Evolutionary conservation across 2,113 vertebrate genomes (phyloP).

Genomic region (Lucifuga dentata): DNA sequence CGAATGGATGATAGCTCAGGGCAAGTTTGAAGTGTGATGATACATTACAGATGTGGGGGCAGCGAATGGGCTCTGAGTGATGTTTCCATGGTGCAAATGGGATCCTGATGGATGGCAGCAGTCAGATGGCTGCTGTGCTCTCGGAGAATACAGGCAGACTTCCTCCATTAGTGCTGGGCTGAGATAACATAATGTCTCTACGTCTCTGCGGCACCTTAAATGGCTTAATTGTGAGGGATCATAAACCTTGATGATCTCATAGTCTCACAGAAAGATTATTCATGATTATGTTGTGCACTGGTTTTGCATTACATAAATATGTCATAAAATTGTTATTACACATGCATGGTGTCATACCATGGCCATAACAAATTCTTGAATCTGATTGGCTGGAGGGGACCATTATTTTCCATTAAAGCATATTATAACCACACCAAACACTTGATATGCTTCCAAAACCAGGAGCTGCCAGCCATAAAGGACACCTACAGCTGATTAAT

Average conservation of each 20-base stretch:
- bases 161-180: conserved; percentile 43
- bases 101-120: conserved; percentile 66
- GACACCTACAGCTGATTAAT: no score
- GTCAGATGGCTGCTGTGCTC: conserved; percentile 17
- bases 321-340: background rate
- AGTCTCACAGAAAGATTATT: conserved; percentile 13
- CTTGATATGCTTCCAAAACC: no score
- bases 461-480: no score
- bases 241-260: no score
- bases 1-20: conserved; percentile 35
- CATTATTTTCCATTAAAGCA: no score
- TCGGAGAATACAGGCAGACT: conserved; percentile 8
- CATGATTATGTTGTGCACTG: background rate
- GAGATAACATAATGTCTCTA: conserved; percentile 36
- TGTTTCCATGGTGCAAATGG: conserved; percentile 62
- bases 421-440: no score
- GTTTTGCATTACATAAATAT: background rate
- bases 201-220: conserved; percentile 3
- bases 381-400: no score
- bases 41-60: conserved; percentile 47
- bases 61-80: conserved; percentile 50
- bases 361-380: no score
- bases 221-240: no score
- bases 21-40: conserved; percentile 44
- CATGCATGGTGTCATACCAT: background rate